phyloP scores from a whole-genome alignment of 1,140 invertebrate genomes.

The Brachionus rotundiformis region DNA sequence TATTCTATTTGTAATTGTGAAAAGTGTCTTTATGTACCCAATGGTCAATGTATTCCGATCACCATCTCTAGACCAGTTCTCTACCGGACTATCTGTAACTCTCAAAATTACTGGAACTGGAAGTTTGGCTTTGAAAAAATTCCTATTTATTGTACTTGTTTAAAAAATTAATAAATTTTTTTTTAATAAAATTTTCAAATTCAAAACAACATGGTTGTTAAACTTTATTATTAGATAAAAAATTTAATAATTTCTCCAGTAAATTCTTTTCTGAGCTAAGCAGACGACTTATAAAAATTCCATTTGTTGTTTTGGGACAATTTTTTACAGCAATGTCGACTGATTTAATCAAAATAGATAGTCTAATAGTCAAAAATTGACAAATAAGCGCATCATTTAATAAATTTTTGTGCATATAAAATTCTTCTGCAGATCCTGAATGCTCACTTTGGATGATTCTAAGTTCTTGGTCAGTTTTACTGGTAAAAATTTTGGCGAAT shows the following conservation, averaged over 20 bases:
- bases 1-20: conserved; percentile 27
- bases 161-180: neutral
- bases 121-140: conserved; percentile 31
- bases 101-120: neutral
- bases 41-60: neutral
- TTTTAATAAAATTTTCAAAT: neutral
- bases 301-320: neutral
- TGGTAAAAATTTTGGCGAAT: conserved; percentile 27
- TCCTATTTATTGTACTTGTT: neutral
- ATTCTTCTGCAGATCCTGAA: neutral
- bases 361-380: neutral
- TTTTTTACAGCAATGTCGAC: neutral
- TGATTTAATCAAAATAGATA: conserved; percentile 38
- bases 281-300: neutral
- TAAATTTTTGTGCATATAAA: neutral
- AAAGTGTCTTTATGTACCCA: neutral
- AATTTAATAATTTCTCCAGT: neutral
- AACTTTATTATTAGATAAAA: neutral
- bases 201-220: neutral
- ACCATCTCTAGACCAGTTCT: neutral
- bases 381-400: neutral
- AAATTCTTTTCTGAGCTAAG: neutral
- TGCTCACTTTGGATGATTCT: neutral
- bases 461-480: neutral
- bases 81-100: neutral